Base-by-base conservation (phyloP, 2,888 invertebrate species). In the Tridacna crocea region DNA sequence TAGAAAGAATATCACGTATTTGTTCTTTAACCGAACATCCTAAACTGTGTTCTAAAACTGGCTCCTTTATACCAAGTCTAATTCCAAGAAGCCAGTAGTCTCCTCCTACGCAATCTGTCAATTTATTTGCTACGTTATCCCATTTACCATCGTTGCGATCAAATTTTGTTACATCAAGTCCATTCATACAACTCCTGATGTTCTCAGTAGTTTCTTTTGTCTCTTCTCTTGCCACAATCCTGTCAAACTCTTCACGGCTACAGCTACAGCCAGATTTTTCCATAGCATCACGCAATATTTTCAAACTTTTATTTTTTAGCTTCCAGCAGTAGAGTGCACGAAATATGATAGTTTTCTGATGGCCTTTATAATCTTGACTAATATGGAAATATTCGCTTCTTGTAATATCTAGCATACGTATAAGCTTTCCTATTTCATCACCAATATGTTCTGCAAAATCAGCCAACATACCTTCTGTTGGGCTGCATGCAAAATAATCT, bases 41-140 rank as follows among this genome's bases (percentile, higher is more conserved):
- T 46, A 48, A 4, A 22, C 1, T 48, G 22, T 19, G 70, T 48
- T 70, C 22, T 13, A 70, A 22, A 17, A 11, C 47, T 4, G 0
- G 10, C 22, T 12, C 70, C 11, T 47, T 6, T 22, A 70, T 22
- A 22, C 70, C 70, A 48, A 70, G 48, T 15, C 47, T 10, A 6
- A 70, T 48, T 8, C 70, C 70, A 48, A 70, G n/a, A 22, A 70
- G 48, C 70, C 70, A 70, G 36, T 70, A 70, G 22, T 70, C 70
- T 15, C 10, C 6, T 10, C 70, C 70, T 13, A 66, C 46, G 4
- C 19, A 13, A 6, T 46, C 46, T 46, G 27, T 26, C 17, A 15
- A 13, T 12, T 46, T 46, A 36, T 66, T n/a, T 27, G 19, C 66
- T 15, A n/a, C n/a, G n/a, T n/a, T n/a, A n/a, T n/a, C n/a, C n/a